Conservation (phyloP, 2,113 vertebrate genomes). For the Phalacrocorax brasilianus region DNA sequence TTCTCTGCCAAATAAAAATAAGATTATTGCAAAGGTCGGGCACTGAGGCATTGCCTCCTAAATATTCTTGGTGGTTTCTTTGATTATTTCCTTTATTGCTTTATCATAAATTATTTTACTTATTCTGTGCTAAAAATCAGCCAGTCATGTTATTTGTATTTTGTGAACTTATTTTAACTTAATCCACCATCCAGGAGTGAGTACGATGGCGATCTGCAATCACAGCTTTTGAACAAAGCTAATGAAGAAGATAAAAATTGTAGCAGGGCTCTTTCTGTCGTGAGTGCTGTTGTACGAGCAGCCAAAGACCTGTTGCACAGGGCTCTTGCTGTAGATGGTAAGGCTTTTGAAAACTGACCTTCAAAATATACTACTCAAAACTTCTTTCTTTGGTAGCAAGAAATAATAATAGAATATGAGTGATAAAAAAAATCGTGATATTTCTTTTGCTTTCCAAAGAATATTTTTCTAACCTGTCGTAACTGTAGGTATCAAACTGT, state of each 20-base stretch:
- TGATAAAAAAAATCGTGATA: neutral
- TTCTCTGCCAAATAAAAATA: neutral
- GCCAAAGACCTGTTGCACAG: slow-evolving; percentile 96
- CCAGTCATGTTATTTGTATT: neutral
- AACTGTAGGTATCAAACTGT: neutral
- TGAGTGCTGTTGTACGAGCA: slow-evolving; percentile 92
- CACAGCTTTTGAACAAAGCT: slow-evolving; percentile 96
- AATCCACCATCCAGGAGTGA: slow-evolving; percentile 83
- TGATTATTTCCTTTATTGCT: neutral
- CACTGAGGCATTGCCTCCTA: neutral
- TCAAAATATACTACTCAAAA: neutral
- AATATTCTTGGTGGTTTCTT: neutral
- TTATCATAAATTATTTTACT: neutral
- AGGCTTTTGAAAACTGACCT: slow-evolving; percentile 45
- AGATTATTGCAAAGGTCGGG: neutral
- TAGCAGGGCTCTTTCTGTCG: slow-evolving; percentile 93
- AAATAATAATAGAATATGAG: neutral
- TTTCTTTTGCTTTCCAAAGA: neutral
- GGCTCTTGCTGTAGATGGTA: slow-evolving; percentile 97
- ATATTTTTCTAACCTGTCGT: neutral
- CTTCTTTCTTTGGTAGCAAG: neutral
- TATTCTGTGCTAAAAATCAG: neutral
- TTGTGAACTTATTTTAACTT: neutral
- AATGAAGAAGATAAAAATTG: slow-evolving; percentile 99
- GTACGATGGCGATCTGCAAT: slow-evolving; percentile 95